phyloP scores from a whole-genome alignment of 2,888 invertebrate species.

The Julus scandinavius region DNA sequence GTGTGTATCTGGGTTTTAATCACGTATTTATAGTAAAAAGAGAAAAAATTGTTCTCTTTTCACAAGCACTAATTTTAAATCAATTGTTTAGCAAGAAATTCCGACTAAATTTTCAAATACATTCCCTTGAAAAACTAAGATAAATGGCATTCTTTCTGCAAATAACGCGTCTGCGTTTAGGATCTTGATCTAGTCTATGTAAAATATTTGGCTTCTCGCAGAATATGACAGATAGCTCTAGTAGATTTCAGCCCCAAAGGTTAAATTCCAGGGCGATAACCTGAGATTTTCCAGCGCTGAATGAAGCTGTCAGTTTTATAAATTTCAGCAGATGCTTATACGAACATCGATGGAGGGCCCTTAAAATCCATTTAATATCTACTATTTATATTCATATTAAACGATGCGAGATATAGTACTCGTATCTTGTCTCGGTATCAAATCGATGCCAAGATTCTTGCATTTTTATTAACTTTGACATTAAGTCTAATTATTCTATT shows the following conservation, averaged over 20 bases:
- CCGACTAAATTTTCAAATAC: neutral
- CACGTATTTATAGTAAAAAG: too few relatives aligned
- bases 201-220: neutral
- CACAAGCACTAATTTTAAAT: neutral
- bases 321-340: neutral
- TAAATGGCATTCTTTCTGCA: slow-evolving; percentile 33
- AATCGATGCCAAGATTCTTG: too few relatives aligned
- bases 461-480: too few relatives aligned
- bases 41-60: too few relatives aligned
- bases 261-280: slow-evolving; percentile 49
- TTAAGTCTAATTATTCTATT: neutral
- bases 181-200: slow-evolving; percentile 18
- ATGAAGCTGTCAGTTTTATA: slow-evolving; percentile 33
- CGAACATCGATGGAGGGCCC: neutral
- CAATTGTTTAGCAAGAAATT: neutral
- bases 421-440: too few relatives aligned
- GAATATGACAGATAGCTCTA: slow-evolving; percentile 46
- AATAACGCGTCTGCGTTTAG: slow-evolving; percentile 4
- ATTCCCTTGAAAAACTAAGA: neutral
- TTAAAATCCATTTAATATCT: neutral
- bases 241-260: slow-evolving; percentile 30
- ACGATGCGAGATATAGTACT: neutral
- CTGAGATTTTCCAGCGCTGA: slow-evolving; percentile 44
- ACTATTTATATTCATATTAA: neutral
- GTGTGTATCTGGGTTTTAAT: too few relatives aligned